A percentile compares a stretch with the other conserved stretches of the same genome.
Evolutionary conservation across 2,113 vertebrate genomes (phyloP).

Genomic region (Ptilorrhoa leucosticta): DNA sequence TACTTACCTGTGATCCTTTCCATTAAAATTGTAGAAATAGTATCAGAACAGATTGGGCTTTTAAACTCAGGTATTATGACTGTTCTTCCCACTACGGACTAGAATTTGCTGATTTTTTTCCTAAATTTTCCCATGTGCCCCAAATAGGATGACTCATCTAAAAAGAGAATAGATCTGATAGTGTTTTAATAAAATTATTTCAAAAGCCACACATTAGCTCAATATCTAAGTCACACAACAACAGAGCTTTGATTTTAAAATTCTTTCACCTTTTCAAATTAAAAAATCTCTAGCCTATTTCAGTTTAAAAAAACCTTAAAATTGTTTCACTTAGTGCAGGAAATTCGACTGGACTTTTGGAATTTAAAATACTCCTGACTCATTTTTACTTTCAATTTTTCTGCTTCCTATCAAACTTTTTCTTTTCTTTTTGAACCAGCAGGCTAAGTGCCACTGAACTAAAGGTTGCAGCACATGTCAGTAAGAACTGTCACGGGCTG

Average conservation of each 20-base stretch:
- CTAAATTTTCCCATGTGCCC: not conserved
- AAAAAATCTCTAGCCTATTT: not conserved
- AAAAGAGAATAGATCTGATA: not conserved
- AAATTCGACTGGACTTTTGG: not conserved
- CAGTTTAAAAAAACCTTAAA: not conserved
- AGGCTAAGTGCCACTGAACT: not conserved
- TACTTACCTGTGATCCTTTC: not conserved
- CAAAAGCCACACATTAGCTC: not conserved
- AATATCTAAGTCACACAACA: not conserved
- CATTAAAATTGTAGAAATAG: not conserved
- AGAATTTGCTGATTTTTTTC: not conserved
- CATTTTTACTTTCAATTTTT: not conserved
- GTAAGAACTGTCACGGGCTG: not conserved
- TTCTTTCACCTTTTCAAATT: not conserved
- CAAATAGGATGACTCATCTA: not conserved
- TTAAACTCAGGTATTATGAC: not conserved
- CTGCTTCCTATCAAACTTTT: not conserved
- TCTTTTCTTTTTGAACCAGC: not conserved
- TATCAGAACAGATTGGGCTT: not conserved
- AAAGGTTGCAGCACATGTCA: not conserved
- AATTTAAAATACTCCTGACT: not conserved
- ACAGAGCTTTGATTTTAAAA: not conserved
- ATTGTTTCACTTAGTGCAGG: not conserved
- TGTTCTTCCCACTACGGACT: not conserved
- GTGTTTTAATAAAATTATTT: not conserved